Evolutionary conservation across 2,113 vertebrate species (phyloP).

Genomic region (Ornithorhynchus anatinus): DNA sequence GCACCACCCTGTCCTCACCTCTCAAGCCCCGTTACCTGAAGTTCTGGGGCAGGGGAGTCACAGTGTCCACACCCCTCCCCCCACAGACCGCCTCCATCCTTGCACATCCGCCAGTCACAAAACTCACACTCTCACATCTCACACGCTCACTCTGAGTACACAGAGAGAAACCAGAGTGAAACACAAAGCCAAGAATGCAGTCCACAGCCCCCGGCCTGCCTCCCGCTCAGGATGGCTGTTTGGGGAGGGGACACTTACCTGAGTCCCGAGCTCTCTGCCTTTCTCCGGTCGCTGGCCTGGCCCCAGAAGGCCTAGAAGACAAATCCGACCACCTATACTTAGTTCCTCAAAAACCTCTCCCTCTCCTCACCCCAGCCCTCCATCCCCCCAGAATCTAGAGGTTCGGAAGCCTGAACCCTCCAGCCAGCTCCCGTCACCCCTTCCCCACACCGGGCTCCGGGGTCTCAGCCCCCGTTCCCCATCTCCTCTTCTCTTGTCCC

Average conservation of each 20-base stretch:
- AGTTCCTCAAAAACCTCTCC: neutral
- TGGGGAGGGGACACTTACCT: slow-evolving; percentile 4
- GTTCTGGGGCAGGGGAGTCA: neutral
- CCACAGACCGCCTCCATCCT: neutral
- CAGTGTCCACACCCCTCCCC: neutral
- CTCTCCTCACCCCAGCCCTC: neutral
- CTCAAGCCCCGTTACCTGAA: neutral
- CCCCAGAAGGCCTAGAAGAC: slow-evolving; percentile 47
- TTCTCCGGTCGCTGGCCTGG: slow-evolving; percentile 29
- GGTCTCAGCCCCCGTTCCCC: fast-evolving
- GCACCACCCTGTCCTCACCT: neutral
- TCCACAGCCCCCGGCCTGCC: too few species aligned
- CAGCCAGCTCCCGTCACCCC: too few species aligned
- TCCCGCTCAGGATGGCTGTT: neutral
- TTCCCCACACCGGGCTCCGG: fast-evolving
- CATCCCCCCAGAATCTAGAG: fast-evolving
- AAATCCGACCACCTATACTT: slow-evolving; percentile 40
- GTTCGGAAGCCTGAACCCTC: neutral
- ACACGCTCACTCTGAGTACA: neutral
- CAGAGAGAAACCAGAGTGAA: too few species aligned
- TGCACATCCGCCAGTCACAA: neutral
- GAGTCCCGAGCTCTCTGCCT: fast-evolving
- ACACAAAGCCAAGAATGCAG: neutral
- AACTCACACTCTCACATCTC: neutral
- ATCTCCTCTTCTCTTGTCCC: fast-evolving